Evolutionary conservation across 92 coral and sea anemone species (phyloP).

Genomic region (Porites rus): DNA sequence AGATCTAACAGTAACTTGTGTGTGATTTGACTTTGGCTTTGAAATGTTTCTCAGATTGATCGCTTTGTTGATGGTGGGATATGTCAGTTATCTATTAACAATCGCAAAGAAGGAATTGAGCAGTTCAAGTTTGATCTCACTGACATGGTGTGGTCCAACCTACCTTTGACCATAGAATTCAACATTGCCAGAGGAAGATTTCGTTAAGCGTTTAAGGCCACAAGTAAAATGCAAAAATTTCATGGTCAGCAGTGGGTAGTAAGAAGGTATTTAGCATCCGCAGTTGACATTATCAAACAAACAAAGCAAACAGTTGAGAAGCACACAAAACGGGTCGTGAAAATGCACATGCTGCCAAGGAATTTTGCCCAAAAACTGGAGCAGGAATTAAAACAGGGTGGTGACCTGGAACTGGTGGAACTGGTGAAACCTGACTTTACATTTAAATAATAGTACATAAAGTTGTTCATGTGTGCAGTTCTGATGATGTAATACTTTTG

Average conservation of each 20-base stretch:
- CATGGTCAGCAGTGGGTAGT: constrained; percentile 58
- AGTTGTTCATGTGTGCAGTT: too few relatives aligned
- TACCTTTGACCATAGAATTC: constrained; percentile 57
- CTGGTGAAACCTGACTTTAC: neutral
- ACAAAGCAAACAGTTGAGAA: constrained; percentile 63
- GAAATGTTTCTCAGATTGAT: too few relatives aligned
- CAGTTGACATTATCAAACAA: constrained; percentile 58
- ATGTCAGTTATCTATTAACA: constrained; percentile 18
- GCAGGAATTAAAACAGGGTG: constrained; percentile 28
- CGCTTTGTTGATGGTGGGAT: too few relatives aligned
- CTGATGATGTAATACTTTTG: too few relatives aligned
- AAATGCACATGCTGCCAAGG: constrained; percentile 66
- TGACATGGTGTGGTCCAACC: constrained; percentile 58
- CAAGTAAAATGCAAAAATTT: constrained; percentile 42
- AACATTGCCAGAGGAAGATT: constrained; percentile 58
- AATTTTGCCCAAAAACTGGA: too few relatives aligned
- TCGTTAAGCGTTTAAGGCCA: constrained; percentile 65
- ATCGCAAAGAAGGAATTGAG: constrained; percentile 12
- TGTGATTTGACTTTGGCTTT: too few relatives aligned
- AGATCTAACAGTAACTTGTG: too few relatives aligned
- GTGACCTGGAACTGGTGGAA: constrained; percentile 18
- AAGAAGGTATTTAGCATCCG: constrained; percentile 50
- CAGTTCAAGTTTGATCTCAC: constrained; percentile 61
- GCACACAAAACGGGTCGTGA: constrained; percentile 64
- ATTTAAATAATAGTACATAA: too few relatives aligned